Percentiles rank a stretch among this genome's conserved stretches.
These are phyloP conservation scores for Margaritifera margaritifera DNA, from an alignment of 2,888 invertebrate species.

Conservation along the genomic window DNA sequence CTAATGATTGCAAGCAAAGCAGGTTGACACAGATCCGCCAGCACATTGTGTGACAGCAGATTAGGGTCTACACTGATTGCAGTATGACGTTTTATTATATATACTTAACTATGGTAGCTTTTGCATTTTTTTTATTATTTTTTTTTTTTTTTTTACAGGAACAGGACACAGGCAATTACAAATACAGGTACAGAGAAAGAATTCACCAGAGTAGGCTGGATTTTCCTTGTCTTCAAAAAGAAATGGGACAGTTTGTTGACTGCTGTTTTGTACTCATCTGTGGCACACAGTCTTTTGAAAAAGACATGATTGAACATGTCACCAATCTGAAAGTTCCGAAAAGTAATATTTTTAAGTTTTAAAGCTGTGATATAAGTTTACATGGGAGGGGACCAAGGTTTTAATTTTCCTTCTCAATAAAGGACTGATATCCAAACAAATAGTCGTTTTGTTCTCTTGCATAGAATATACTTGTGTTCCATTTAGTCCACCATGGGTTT, in stretches of 20 bases:
- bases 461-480: no score
- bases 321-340: constrained; percentile 32
- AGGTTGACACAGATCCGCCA: no score
- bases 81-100: no score
- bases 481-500: no score
- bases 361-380: constrained; percentile 5
- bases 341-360: constrained; percentile 53
- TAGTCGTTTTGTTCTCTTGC: no score
- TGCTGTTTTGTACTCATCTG: constrained; percentile 76
- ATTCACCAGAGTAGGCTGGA: constrained; percentile 42
- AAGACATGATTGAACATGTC: constrained; percentile 72
- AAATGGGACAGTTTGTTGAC: constrained; percentile 12
- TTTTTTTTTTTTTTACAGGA: constrained; percentile 31
- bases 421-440: no score
- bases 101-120: not conserved
- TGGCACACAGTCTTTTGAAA: constrained; percentile 78
- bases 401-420: no score
- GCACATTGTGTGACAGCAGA: no score
- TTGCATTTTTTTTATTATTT: not conserved
- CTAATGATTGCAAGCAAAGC: no score
- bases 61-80: no score
- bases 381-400: no score
- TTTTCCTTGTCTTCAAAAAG: constrained; percentile 19
- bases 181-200: constrained; percentile 57
- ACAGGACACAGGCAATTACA: constrained; percentile 2